Conservation (phyloP, 2,888 invertebrate genomes). For the Julus scanicus region DNA sequence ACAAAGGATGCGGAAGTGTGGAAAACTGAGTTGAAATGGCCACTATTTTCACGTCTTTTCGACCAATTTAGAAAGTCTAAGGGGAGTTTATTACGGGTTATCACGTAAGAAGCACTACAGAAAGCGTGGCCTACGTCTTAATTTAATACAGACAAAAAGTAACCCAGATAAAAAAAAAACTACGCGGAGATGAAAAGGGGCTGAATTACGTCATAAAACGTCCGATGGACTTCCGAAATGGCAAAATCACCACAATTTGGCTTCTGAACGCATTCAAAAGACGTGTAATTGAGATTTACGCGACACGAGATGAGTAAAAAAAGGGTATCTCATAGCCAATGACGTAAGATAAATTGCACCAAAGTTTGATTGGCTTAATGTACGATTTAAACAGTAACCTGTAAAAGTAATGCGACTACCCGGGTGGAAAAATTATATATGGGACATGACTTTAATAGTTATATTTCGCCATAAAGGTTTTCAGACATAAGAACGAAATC, state of each 20-base stretch:
- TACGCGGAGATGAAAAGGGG: neutral
- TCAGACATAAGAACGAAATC: too few relatives aligned
- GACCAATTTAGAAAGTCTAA: neutral
- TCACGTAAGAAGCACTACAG: neutral
- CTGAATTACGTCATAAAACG: neutral
- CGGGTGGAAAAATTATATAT: neutral
- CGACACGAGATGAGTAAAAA: neutral
- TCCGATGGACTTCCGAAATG: constrained; percentile 17
- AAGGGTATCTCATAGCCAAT: neutral
- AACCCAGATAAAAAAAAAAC: neutral
- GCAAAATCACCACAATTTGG: neutral
- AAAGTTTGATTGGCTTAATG: neutral
- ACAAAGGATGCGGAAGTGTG: constrained; percentile 34
- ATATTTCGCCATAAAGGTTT: too few relatives aligned
- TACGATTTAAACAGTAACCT: neutral
- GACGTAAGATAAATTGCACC: neutral
- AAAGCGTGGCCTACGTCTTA: neutral
- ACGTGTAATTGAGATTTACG: constrained; percentile 30
- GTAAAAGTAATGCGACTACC: too few relatives aligned
- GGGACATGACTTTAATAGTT: neutral
- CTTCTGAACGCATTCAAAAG: neutral
- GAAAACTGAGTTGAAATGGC: neutral
- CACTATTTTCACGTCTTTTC: neutral
- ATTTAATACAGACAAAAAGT: neutral
- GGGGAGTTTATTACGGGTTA: constrained; percentile 35